These are phyloP conservation scores for Oscheius sp. DNA, from an alignment of 2,888 invertebrate genomes.

Conservation along the genomic window DNA sequence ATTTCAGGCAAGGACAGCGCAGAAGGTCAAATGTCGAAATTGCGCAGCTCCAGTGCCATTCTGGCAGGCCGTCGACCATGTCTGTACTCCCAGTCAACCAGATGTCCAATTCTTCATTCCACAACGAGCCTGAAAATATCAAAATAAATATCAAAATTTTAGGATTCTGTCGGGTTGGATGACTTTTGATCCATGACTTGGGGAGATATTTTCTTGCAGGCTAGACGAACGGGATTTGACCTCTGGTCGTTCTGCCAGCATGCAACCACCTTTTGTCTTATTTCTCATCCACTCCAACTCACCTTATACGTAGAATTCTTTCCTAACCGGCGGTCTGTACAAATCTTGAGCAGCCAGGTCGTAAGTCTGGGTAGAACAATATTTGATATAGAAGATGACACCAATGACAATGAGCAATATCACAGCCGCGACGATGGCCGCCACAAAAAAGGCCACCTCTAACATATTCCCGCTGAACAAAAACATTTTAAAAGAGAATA, in stretches of 20 bases:
- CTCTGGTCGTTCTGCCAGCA: no score
- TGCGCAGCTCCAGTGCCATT: slow-evolving; percentile 3
- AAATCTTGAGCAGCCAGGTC: slow-evolving; percentile 22
- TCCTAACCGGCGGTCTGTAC: neutral
- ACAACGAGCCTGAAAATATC: slow-evolving; percentile 13
- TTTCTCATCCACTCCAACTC: neutral
- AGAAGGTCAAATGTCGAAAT: slow-evolving; percentile 8
- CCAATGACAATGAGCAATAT: neutral
- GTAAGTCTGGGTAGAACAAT: slow-evolving; percentile 5
- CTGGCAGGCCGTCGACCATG: slow-evolving; percentile 18
- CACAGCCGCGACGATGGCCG: neutral
- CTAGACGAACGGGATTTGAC: no score
- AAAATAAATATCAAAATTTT: neutral
- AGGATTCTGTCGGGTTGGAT: no score
- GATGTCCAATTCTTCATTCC: slow-evolving; percentile 26
- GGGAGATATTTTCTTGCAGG: no score
- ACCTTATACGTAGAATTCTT: slow-evolving; percentile 24
- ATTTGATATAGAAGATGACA: neutral
- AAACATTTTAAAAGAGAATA: neutral
- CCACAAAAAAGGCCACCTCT: slow-evolving; percentile 12
- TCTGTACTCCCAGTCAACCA: slow-evolving; percentile 6
- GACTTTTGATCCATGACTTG: neutral
- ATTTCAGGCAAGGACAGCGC: slow-evolving; percentile 3
- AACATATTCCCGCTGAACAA: neutral
- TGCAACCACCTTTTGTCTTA: neutral